Conservation (phyloP, 1,140 invertebrate genomes). For the Brachionus rubens region DNA sequence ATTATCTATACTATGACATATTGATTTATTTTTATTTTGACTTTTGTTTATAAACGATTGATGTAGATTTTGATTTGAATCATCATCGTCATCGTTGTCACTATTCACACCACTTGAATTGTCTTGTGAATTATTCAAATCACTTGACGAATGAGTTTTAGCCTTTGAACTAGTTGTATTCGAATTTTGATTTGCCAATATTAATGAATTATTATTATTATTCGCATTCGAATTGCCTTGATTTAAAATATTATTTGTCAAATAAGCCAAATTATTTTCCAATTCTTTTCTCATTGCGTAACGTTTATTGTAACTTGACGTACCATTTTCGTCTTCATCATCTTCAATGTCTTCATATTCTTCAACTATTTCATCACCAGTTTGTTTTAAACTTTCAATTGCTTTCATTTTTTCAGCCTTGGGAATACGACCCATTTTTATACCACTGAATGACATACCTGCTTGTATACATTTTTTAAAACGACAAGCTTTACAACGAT, state of each 20-base stretch:
- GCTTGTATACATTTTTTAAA: slow-evolving; percentile 54
- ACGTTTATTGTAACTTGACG: neutral
- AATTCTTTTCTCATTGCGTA: slow-evolving; percentile 12
- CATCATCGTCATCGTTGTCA: neutral
- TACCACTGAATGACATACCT: slow-evolving; percentile 57
- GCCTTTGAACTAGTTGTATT: no score
- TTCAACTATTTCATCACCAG: neutral
- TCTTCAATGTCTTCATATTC: neutral
- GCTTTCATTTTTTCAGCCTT: slow-evolving; percentile 57
- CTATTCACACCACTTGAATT: neutral
- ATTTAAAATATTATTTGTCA: slow-evolving; percentile 9
- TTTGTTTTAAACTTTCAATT: slow-evolving; percentile 46
- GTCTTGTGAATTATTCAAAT: neutral
- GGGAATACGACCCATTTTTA: slow-evolving; percentile 57
- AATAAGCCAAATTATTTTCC: slow-evolving; percentile 9
- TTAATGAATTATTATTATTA: no score
- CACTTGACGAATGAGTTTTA: neutral
- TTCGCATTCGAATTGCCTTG: neutral
- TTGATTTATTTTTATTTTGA: neutral
- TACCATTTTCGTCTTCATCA: neutral
- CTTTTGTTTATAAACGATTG: neutral
- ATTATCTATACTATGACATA: no score
- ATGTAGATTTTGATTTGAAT: neutral
- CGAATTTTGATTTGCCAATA: no score
- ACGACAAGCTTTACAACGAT: slow-evolving; percentile 58